Percentiles rank a stretch among this genome's conserved stretches.
These are phyloP conservation scores for Agrotis clavis DNA, from an alignment of 2,888 invertebrate species.

Conservation along the genomic window DNA sequence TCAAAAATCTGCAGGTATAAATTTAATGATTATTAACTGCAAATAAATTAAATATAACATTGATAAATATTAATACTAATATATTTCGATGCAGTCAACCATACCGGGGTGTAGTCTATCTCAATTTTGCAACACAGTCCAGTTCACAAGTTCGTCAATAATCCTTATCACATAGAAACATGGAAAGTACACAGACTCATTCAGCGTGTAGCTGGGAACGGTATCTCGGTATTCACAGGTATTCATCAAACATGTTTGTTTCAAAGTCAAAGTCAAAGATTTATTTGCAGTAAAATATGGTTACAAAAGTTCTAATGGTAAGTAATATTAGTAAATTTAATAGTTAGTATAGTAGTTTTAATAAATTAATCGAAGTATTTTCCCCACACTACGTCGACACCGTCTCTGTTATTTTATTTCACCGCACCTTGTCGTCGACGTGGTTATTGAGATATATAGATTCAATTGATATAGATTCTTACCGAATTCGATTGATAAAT, in stretches of 20 bases:
- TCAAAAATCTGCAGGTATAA: too few relatives aligned
- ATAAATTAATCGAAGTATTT: conserved; percentile 22
- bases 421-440: neutral
- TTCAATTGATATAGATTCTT: neutral
- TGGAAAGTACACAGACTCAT: neutral
- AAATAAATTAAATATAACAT: too few relatives aligned
- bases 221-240: neutral
- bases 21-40: too few relatives aligned
- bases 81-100: too few relatives aligned
- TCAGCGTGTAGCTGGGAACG: neutral
- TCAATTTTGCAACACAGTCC: neutral
- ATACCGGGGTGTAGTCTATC: too few relatives aligned
- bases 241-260: conserved; percentile 34
- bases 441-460: neutral
- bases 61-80: too few relatives aligned
- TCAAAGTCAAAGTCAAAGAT: too few relatives aligned
- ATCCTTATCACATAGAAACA: neutral
- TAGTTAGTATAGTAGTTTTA: too few relatives aligned
- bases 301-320: too few relatives aligned
- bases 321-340: too few relatives aligned
- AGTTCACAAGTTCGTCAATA: neutral
- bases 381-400: conserved; percentile 11
- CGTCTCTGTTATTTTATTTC: neutral
- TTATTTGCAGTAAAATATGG: too few relatives aligned
- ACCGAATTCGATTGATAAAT: neutral